Evolutionary conservation across 2,797 vertebrate genomes (phyloP), one percentile per base, ranked within the genome.

Genomic region (Antrozous pallidus): DNA sequence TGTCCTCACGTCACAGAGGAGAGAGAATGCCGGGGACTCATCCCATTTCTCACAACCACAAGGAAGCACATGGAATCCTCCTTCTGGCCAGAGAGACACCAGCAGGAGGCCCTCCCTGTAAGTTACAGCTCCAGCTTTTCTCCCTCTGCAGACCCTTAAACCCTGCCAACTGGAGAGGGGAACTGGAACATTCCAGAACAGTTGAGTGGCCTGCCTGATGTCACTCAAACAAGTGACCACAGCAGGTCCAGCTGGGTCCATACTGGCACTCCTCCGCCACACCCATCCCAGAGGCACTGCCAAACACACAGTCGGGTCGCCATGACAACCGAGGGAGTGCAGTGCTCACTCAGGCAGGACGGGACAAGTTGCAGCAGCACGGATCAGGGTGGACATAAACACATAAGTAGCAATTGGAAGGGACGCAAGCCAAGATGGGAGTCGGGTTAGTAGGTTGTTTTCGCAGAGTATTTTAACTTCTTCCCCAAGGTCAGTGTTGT

Each of bases 1-100:
- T 22, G 71, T 24, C 49, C 49, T 63, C 73, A 65, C 61, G 89
- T 93, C 95, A 81, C 77, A 93, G 87, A 79, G 84, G 79, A 31
- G 56, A 61, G 54, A 58, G 56, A 5, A 13, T 6, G 12, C 28
- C 10, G 6, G 58, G 28, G 65, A 83, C 2, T 74, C 36, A 71
- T 26, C 54, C 5, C 71, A 78, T 89, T 91, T 95, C 56, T 61
- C 38, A 80, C 63, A 96, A 69, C 63, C 17, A 10, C 79, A 74
- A 51, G 45, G 49, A 93, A 94, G 61, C 73, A 61, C 3, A 67
- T 3, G 18, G 88, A 73, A 85, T 61, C 5, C 56, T 89, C 54
- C 54, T 71, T 83, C 77, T 91, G 40, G 16, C 24, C 24, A 75
- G 96, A 86, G 42, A 65, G 63, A 40, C 20, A 51, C 2, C 18